phyloP scores from a whole-genome alignment of 2,888 invertebrate genomes.

The Stictocephala bisonia region DNA sequence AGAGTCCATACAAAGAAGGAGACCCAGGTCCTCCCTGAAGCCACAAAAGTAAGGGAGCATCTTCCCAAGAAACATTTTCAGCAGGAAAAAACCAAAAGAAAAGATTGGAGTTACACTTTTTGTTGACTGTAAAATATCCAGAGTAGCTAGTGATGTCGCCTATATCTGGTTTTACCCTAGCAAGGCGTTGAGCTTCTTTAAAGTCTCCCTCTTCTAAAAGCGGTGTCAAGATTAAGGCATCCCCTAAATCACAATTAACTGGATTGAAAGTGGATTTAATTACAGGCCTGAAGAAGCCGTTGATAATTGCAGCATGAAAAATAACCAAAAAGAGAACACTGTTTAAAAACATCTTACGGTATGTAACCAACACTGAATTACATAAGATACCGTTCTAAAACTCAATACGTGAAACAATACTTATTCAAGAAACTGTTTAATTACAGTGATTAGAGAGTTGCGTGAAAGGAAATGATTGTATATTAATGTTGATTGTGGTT shows the following conservation, averaged over 20 bases:
- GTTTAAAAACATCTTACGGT: no score
- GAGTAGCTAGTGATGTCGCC: constrained; percentile 69
- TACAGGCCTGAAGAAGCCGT: no score
- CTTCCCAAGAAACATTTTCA: constrained; percentile 63
- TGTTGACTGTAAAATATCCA: constrained; percentile 74
- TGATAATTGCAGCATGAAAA: no score
- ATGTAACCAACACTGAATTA: no score
- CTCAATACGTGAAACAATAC: no score
- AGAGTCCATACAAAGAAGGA: constrained; percentile 81
- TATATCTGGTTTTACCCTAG: constrained; percentile 45
- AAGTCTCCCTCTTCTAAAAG: neutral
- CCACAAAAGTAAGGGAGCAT: constrained; percentile 79
- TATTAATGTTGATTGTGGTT: no score
- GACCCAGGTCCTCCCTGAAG: constrained; percentile 89
- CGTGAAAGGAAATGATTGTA: no score
- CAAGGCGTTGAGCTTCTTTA: constrained; percentile 34
- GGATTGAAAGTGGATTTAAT: no score
- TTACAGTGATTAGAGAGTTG: no score
- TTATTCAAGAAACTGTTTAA: no score
- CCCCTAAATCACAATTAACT: constrained; percentile 4
- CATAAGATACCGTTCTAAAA: no score
- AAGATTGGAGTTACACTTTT: constrained; percentile 66
- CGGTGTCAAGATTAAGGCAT: constrained; percentile 13
- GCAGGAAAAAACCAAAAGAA: constrained; percentile 69
- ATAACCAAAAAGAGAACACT: no score